These are phyloP conservation scores for Solenopsis fugax DNA, from an alignment of 1,140 invertebrate species.

Conservation along the genomic window DNA sequence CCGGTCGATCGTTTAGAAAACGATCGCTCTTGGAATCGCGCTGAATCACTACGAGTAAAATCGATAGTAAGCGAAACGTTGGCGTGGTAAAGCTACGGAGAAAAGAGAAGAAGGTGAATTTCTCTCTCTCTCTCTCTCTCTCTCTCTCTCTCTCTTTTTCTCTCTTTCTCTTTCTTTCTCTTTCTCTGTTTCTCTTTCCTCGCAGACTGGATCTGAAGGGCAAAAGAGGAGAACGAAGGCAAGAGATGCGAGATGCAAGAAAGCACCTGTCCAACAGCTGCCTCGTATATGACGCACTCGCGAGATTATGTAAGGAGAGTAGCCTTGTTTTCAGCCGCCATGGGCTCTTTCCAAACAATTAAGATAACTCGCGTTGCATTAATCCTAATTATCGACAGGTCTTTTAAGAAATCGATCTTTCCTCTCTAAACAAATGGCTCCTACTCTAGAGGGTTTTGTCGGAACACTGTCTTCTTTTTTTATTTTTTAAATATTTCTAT, in stretches of 20 bases:
- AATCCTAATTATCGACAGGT: background rate
- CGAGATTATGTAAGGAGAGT: slow-evolving; percentile 74
- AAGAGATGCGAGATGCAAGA: slow-evolving; percentile 59
- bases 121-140: too few relatives aligned
- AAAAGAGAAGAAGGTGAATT: slow-evolving; percentile 17
- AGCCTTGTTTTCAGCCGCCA: slow-evolving; percentile 63
- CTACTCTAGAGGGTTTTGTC: too few relatives aligned
- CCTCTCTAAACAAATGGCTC: background rate
- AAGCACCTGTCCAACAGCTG: slow-evolving; percentile 78
- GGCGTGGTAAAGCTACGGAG: slow-evolving; percentile 7
- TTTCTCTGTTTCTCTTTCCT: background rate
- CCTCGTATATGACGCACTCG: slow-evolving; percentile 70
- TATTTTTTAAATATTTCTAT: background rate
- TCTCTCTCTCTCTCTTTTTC: background rate
- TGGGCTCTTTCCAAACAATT: slow-evolving; percentile 11
- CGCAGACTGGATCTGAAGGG: slow-evolving; percentile 18
- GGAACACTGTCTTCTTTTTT: too few relatives aligned
- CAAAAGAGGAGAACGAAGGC: slow-evolving; percentile 61
- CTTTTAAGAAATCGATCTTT: background rate
- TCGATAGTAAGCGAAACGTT: slow-evolving; percentile 50
- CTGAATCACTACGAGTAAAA: slow-evolving; percentile 76
- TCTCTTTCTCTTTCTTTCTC: background rate
- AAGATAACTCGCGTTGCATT: background rate
- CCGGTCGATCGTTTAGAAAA: background rate
- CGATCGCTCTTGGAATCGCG: slow-evolving; percentile 49